Evolutionary conservation across 2,888 invertebrate species (phyloP).

Genomic region (Netelia melanura): DNA sequence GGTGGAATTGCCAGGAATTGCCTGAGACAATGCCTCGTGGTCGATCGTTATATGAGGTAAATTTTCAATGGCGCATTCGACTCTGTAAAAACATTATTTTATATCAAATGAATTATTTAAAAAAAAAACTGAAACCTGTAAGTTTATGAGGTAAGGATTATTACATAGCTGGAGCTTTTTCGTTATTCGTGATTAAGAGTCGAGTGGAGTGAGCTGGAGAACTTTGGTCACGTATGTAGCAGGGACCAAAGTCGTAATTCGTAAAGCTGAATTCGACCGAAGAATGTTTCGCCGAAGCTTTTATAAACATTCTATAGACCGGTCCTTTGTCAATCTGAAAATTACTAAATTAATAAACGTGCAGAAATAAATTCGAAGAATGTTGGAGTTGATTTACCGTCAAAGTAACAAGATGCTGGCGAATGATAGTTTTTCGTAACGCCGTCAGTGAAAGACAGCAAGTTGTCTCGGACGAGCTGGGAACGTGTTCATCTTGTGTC

Average conservation of each 20-base stretch:
- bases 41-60: slow-evolving; percentile 86
- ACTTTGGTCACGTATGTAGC: slow-evolving; percentile 87
- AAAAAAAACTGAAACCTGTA: not conserved
- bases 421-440: slow-evolving; percentile 71
- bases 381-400: slow-evolving; percentile 68
- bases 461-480: slow-evolving; percentile 59
- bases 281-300: slow-evolving; percentile 87
- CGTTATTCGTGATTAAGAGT: slow-evolving; percentile 83
- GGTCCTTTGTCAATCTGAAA: slow-evolving; percentile 89
- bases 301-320: slow-evolving; percentile 87
- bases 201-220: slow-evolving; percentile 84
- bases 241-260: slow-evolving; percentile 89
- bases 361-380: not conserved
- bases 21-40: slow-evolving; percentile 81
- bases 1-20: slow-evolving; percentile 84
- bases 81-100: slow-evolving; percentile 80
- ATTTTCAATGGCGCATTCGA: slow-evolving; percentile 86
- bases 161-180: slow-evolving; percentile 79
- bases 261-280: slow-evolving; percentile 88
- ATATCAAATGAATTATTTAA: slow-evolving; percentile 3
- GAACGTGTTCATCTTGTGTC: slow-evolving; percentile 61
- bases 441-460: slow-evolving; percentile 72
- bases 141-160: slow-evolving; percentile 21
- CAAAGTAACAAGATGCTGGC: slow-evolving; percentile 71
- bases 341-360: slow-evolving; percentile 8